Percentiles rank a stretch among this genome's conserved stretches.
These are phyloP conservation scores for Calyptommatus sinebrachiatus DNA, from an alignment of 2,113 vertebrate genomes.

Conservation along the genomic window DNA sequence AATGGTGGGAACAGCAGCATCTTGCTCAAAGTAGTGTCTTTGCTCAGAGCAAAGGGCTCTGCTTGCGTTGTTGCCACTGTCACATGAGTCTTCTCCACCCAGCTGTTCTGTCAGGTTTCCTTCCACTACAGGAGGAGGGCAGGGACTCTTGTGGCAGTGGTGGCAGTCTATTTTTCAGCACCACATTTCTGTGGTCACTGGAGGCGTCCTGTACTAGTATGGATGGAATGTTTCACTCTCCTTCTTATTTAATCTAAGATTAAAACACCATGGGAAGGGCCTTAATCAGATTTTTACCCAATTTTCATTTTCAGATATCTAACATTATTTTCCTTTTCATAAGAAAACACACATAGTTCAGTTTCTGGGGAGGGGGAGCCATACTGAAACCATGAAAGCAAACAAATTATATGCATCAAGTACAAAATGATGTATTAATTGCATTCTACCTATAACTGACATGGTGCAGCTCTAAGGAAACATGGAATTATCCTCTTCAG, in stretches of 20 bases:
- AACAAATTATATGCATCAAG: slow-evolving; percentile 20
- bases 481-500: slow-evolving; percentile 19
- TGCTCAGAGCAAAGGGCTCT: no score
- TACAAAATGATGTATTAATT: slow-evolving; percentile 19
- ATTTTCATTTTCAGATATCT: background rate
- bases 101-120: no score
- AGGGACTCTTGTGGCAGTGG: no score
- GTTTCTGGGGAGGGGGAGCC: background rate
- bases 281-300: background rate
- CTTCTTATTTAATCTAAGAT: background rate
- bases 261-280: background rate
- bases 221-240: no score
- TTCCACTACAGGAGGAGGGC: no score
- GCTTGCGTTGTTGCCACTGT: no score
- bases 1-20: no score
- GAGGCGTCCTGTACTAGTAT: no score
- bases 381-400: slow-evolving; percentile 8
- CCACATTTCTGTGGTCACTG: no score
- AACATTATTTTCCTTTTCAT: background rate
- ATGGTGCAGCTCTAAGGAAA: slow-evolving; percentile 8
- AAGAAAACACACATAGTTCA: background rate
- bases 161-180: no score
- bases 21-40: no score
- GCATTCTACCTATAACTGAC: slow-evolving; percentile 3
- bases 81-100: no score